Base-by-base conservation (phyloP, 2,797 vertebrate genomes). In the Halcyon badia region DNA sequence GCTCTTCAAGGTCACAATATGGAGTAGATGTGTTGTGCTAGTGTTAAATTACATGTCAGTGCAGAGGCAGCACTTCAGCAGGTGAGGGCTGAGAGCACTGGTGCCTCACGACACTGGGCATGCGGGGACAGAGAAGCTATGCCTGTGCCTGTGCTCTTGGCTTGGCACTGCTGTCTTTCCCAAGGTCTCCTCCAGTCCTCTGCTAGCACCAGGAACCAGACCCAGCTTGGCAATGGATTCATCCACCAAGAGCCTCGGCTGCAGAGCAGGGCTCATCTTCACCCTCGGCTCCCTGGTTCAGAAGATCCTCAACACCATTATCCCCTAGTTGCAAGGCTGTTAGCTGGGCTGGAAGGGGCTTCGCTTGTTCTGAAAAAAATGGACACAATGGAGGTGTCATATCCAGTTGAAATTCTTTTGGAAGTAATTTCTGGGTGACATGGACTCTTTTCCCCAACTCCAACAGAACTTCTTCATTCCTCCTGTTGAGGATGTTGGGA, bases 291-390 rank as follows among this genome's bases (percentile, higher is more conserved):
- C 65, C 35, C 42, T 24, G 0, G 26, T 49, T 19, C 66, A 77
- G 54, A 5, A 54, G 19, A 7, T 19, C 37, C 41, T 77, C 41
- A 51, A 14, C 22, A 44, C 15, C 6, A 2, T 62, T 68, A 12
- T 28, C 30, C 46, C 49, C 75, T 10, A 0, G 0, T 4, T 58
- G 37, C 37, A 30, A 25, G 42, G 0, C 31, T 70, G 16, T 21
- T 58, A 37, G 17, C 26, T 60, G 16, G 1, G 5, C 4, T 62
- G 70, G 57, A 66, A 73, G 0, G 1, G 52, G n/a, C 70, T 72
- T 91, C 9, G 2, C 51, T 58, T 31, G 14, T 37, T 58, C 44
- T 46, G n/a, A 2, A 15, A 11, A 19, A 60, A 30, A 14, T 7
- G 19, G 4, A 33, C 24, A 6, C 0, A 3, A 37, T 5, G 21